These are phyloP conservation scores for Danaus chrysippus DNA, from an alignment of 2,888 invertebrate species.

Conservation along the genomic window DNA sequence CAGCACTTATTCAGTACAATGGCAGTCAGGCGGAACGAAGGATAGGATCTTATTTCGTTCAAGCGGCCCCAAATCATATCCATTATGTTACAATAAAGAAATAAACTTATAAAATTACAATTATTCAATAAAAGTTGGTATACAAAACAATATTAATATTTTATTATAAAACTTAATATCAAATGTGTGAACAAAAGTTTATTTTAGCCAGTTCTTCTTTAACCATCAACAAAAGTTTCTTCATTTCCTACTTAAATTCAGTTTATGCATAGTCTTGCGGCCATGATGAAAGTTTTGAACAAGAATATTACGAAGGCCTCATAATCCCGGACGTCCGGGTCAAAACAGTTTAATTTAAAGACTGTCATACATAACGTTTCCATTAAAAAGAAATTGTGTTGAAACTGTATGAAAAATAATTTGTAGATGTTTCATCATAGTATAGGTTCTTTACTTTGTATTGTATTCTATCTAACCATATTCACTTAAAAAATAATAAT, in stretches of 20 bases:
- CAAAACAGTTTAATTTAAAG: slow-evolving; percentile 7
- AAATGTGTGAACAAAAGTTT: background rate
- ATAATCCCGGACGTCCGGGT: slow-evolving; percentile 4
- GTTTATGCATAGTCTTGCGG: slow-evolving; percentile 11
- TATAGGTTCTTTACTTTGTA: too few relatives aligned
- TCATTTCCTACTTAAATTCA: slow-evolving; percentile 15
- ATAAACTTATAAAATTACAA: background rate
- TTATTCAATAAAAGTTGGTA: too few relatives aligned
- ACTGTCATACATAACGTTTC: slow-evolving; percentile 5
- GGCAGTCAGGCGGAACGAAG: background rate
- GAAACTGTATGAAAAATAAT: background rate
- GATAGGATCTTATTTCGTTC: background rate
- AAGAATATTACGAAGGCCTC: slow-evolving; percentile 10
- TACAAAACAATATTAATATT: too few relatives aligned
- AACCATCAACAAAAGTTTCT: background rate
- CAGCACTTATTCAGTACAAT: slow-evolving; percentile 4
- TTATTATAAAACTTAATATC: background rate
- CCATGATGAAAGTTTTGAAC: slow-evolving; percentile 13
- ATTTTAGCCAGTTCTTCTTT: background rate
- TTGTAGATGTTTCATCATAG: background rate
- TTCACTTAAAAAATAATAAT: too few relatives aligned
- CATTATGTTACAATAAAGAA: background rate
- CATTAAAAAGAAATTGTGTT: background rate
- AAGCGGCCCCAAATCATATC: background rate
- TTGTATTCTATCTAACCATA: too few relatives aligned